Base-by-base conservation (phyloP, 2,113 vertebrate genomes). In the Etheostoma spectabile region DNA sequence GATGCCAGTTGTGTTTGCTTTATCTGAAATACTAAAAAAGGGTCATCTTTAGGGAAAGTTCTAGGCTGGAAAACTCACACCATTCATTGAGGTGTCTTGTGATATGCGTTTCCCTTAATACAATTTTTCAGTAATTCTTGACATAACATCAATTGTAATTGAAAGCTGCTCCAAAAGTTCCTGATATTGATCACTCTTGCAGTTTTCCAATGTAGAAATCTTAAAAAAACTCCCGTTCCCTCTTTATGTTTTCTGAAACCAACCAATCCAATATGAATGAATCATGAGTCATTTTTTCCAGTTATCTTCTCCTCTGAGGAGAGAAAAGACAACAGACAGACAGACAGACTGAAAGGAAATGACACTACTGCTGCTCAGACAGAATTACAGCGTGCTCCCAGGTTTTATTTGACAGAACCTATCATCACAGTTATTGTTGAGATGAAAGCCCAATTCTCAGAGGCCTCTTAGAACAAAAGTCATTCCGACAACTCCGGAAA, bases 401-500 rank as follows among this genome's bases (percentile, higher is more conserved):
- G 87, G 13, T 69, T 93, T 92, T 89, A 90, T 94, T 94, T 94
- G 94, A 94, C 94, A 94, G 87, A 71, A 91, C 67, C 85, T 80
- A 84, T 94, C 91, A 92, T 85, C 90, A 57, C 90, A 70, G 65
- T 87, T 83, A 91, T 92, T 91, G 92, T 88, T 80, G 80, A 64
- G 87, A 88, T 89, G 88, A 90, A 93, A 92, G 86, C 53, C 13
- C 55, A 82, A 90, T 71, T 86, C 94, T 94, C 92, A 12, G 80
- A 90, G 94, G 93, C 48, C 91, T 22, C 73, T 65, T 84, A 65
- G 52, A 88, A 88, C 74, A 84, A 89, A 84, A 92, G 89, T 91
- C 62, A 91, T 90, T 83, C 86, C 83, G 64, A 84, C 85, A 79
- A 88, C 86, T 92, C 92, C 93, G 95, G 95, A 96, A 96, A 75